Evolutionary conservation across 2,797 vertebrate species (phyloP).

Genomic region (Propithecus perrieri): DNA sequence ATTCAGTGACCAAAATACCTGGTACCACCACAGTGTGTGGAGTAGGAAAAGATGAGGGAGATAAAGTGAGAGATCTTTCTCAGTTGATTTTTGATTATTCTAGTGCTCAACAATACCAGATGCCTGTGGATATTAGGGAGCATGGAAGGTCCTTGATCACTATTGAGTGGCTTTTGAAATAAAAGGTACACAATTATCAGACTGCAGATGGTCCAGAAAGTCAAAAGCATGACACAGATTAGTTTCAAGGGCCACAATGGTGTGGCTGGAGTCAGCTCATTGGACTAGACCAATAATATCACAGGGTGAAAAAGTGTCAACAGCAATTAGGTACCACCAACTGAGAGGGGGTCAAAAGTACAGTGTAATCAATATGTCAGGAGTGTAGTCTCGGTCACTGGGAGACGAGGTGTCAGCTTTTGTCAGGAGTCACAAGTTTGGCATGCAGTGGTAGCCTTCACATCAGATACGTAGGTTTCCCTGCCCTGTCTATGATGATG

Average conservation of each 20-base stretch:
- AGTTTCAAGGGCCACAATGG: neutral
- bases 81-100: neutral
- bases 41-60: neutral
- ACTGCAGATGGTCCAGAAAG: neutral
- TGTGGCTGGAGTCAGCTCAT: neutral
- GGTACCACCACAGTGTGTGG: neutral
- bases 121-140: neutral
- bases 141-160: neutral
- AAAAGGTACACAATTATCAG: neutral
- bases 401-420: neutral
- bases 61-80: neutral
- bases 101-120: neutral
- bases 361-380: neutral
- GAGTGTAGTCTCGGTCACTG: neutral
- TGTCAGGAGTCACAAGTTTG: neutral
- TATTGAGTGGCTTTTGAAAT: neutral
- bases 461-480: neutral
- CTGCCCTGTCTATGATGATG: neutral
- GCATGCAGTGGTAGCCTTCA: neutral
- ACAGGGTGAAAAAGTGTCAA: neutral
- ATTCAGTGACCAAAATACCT: slow-evolving; percentile 21
- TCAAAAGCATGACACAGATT: neutral
- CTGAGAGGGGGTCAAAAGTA: neutral
- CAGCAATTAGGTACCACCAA: neutral
- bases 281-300: neutral